Evolutionary conservation across 1,140 invertebrate genomes (phyloP).

Genomic region (Caenorhabditis briggsae): DNA sequence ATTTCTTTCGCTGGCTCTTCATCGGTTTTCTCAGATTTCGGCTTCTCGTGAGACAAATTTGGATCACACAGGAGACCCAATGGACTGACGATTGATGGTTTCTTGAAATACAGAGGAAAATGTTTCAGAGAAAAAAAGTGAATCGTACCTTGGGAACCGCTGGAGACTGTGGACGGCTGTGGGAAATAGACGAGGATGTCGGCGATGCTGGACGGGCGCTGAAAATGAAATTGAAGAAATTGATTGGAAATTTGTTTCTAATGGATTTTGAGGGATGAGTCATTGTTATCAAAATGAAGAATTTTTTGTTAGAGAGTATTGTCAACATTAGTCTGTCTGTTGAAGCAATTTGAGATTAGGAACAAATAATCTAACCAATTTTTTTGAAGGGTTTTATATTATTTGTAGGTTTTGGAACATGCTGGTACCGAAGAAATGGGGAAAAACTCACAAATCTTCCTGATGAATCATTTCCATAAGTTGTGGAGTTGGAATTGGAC

Average conservation of each 20-base stretch:
- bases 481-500: slow-evolving; percentile 33
- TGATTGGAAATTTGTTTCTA: not conserved
- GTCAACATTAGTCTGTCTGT: not conserved
- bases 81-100: slow-evolving; percentile 55
- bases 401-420: not conserved
- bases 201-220: slow-evolving; percentile 23
- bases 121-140: not conserved
- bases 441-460: slow-evolving; percentile 17
- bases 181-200: not conserved
- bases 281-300: not conserved
- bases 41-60: slow-evolving; percentile 48
- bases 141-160: slow-evolving; percentile 35
- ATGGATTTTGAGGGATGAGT: slow-evolving; percentile 9
- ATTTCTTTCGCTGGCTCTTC: not conserved
- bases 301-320: slow-evolving; percentile 3
- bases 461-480: slow-evolving; percentile 23
- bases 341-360: no score
- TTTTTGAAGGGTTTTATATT: no score
- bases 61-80: slow-evolving; percentile 58
- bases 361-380: no score
- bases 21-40: slow-evolving; percentile 2
- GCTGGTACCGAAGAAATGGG: not conserved
- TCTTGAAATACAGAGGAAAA: not conserved
- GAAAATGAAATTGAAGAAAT: not conserved
- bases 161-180: slow-evolving; percentile 21